Conservation (phyloP, 2,888 invertebrate genomes). For the Leptarthrus brevirostris region DNA sequence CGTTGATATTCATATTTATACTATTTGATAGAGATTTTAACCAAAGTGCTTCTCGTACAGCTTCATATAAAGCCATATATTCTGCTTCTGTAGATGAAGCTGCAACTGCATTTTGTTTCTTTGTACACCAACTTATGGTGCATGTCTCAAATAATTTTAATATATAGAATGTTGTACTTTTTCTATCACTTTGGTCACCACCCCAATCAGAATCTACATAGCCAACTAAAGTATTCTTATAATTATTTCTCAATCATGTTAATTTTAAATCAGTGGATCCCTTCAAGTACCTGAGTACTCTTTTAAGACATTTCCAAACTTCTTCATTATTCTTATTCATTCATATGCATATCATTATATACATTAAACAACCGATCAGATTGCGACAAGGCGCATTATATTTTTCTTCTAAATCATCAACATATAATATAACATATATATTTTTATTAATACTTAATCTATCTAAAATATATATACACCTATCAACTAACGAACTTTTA, state of each 20-base stretch:
- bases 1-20: too few species aligned
- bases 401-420: constrained; percentile 55
- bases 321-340: constrained; percentile 53
- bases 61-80: constrained; percentile 46
- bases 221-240: too few species aligned
- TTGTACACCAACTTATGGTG: constrained; percentile 25
- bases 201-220: too few species aligned
- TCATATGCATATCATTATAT: constrained; percentile 53
- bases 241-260: constrained; percentile 31
- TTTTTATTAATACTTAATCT: constrained; percentile 37
- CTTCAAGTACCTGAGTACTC: constrained; percentile 37
- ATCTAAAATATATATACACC: constrained; percentile 54
- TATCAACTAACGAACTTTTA: constrained; percentile 52
- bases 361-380: constrained; percentile 54
- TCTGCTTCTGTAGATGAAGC: too few species aligned
- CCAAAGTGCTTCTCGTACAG: constrained; percentile 41
- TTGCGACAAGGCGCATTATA: constrained; percentile 56
- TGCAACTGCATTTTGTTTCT: constrained; percentile 26
- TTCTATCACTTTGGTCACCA: neutral
- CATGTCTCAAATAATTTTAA: constrained; percentile 38
- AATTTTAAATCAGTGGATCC: constrained; percentile 48
- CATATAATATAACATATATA: too few species aligned
- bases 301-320: constrained; percentile 51
- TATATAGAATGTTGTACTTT: constrained; percentile 50
- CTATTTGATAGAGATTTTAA: constrained; percentile 41